Evolutionary conservation across 1,140 invertebrate genomes (phyloP), one percentile per base, ranked within the genome.

Genomic region (Drosophila kanapiae): DNA sequence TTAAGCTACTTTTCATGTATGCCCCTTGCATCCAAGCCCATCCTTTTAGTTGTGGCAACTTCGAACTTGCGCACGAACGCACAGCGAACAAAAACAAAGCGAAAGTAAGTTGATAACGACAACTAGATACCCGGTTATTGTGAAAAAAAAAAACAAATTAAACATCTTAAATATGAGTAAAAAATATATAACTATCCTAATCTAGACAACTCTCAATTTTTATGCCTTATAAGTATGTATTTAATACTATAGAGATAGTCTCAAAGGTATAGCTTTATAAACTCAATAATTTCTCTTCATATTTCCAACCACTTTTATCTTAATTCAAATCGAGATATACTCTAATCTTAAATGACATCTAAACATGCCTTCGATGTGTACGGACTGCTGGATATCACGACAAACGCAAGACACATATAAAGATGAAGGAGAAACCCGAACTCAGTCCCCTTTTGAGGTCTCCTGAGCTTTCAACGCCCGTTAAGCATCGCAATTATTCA

Each of bases 1-100:
- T 90, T 80, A 84, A 87, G 84, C 85, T 78, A 87, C 84, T 87
- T 87, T 87, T 87, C 84, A 88, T 87, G 84, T 87, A 83, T 51
- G 54, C 54, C 82, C 81, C 27, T 47, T 60, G 47, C 42, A 61
- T 59, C 75, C 18, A 23, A 16, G 49, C 40, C 53, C 33, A 38
- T 40, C 54, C 72, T 60, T 61, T 47, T 42, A 49, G 53, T 23
- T 47, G 40, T 42, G 57, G 62, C 13, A 68, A 54, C 49, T 47
- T 62, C 37, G 29, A 81, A 49, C 61, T 60, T 82, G 53, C 72
- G 82, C 82, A 83, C 77, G 78, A 83, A 82, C 59, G 63, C 69
- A 83, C 80, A 64, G 10, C 40, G 31, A 14, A 49, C 54, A 16
- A 61, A 59, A 53, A 31, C 48, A 58, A 80, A 51, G 31, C 23